phyloP scores from a whole-genome alignment of 2,113 vertebrate species.

The Aptenodytes patagonicus region DNA sequence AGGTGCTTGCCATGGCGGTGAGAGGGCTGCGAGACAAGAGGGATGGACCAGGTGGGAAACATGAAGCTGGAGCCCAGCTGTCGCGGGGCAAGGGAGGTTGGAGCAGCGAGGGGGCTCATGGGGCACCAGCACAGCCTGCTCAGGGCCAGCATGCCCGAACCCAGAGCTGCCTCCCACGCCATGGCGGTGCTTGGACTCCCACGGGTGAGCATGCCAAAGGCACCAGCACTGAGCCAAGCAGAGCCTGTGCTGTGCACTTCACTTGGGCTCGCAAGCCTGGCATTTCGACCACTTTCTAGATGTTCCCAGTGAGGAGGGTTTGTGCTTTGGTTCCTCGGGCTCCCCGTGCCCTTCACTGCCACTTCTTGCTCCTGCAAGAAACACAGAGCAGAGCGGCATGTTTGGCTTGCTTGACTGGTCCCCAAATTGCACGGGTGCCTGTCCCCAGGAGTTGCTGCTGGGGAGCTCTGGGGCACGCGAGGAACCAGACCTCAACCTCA shows the following conservation, averaged over 20 bases:
- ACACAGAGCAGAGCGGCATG: accelerated
- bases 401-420: background rate
- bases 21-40: background rate
- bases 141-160: background rate
- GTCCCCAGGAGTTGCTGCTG: background rate
- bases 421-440: accelerated
- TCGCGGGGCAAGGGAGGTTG: no score
- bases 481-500: background rate
- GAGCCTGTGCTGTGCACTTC: background rate
- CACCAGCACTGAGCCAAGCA: background rate
- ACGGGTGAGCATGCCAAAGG: accelerated
- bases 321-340: accelerated
- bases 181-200: background rate
- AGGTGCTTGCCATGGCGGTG: background rate
- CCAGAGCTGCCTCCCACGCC: background rate
- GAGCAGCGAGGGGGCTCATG: background rate
- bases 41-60: background rate
- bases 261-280: background rate
- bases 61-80: background rate
- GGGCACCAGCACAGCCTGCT: background rate
- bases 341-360: background rate
- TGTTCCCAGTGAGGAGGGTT: background rate
- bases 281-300: background rate
- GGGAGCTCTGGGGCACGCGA: background rate
- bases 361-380: background rate